Percentiles rank a stretch among this genome's conserved stretches.
phyloP scores from a whole-genome alignment of 2,888 invertebrate genomes.

The Oeneis ivallda region DNA sequence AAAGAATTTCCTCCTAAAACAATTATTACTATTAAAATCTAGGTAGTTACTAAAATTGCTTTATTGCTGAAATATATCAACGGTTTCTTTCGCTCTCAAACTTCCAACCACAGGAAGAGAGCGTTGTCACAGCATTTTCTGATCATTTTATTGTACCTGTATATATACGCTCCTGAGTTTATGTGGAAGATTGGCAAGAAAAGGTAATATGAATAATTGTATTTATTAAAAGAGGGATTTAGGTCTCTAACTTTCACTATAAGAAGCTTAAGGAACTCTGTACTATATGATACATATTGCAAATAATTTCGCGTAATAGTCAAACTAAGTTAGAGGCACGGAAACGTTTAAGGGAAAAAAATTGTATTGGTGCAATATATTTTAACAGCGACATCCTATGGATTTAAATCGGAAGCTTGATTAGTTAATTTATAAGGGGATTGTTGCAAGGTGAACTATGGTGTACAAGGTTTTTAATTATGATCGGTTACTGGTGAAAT shows the following conservation, averaged over 20 bases:
- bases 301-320: constrained; percentile 58
- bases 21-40: too few species aligned
- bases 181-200: too few species aligned
- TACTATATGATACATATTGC: constrained; percentile 41
- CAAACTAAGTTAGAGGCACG: constrained; percentile 52
- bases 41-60: too few species aligned
- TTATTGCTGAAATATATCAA: too few species aligned
- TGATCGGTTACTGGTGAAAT: constrained; percentile 46
- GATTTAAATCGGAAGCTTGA: constrained; percentile 50
- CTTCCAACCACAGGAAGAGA: too few species aligned
- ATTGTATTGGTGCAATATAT: constrained; percentile 64
- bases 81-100: too few species aligned
- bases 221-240: too few species aligned
- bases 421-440: constrained; percentile 48
- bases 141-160: too few species aligned
- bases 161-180: too few species aligned
- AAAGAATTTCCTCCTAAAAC: too few species aligned
- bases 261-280: constrained; percentile 16
- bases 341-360: constrained; percentile 52
- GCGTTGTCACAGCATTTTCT: too few species aligned
- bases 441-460: constrained; percentile 70
- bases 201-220: too few species aligned
- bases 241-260: background rate
- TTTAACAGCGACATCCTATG: constrained; percentile 57
- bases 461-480: constrained; percentile 25